A percentile compares a stretch with the other conserved stretches of the same genome.
Evolutionary conservation across 2,113 vertebrate genomes (phyloP).

Genomic region (Pampusana beccarii): DNA sequence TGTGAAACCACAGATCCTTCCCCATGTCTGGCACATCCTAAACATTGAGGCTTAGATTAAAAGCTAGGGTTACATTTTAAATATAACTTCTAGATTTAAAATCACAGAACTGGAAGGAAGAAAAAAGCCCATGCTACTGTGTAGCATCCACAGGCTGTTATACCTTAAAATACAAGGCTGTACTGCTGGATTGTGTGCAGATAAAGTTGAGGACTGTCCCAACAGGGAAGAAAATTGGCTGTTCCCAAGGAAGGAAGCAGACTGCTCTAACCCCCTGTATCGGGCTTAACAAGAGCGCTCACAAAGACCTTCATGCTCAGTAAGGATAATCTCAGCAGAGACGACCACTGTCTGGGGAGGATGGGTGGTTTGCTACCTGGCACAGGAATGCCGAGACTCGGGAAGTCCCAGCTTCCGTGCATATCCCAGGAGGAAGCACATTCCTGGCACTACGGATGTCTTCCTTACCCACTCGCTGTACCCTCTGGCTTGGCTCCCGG

Average conservation of each 20-base stretch:
- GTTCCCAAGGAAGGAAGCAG: neutral
- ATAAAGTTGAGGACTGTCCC: neutral
- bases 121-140: neutral
- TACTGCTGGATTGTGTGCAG: neutral
- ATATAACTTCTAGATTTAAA: conserved; percentile 6
- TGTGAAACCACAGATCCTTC: conserved; percentile 47
- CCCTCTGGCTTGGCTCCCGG: neutral
- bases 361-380: neutral
- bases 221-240: neutral
- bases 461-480: neutral
- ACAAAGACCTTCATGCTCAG: neutral
- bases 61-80: conserved; percentile 40
- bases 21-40: conserved; percentile 9
- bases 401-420: neutral
- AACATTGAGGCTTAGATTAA: neutral
- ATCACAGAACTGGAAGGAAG: neutral
- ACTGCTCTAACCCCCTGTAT: rapidly evolving
- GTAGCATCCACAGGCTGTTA: neutral
- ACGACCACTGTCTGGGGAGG: rapidly evolving
- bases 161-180: neutral
- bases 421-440: neutral
- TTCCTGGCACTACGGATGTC: neutral
- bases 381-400: neutral
- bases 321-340: neutral
- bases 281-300: neutral